Evolutionary conservation across 2,888 invertebrate genomes (phyloP).

Genomic region (Clunio marinus): DNA sequence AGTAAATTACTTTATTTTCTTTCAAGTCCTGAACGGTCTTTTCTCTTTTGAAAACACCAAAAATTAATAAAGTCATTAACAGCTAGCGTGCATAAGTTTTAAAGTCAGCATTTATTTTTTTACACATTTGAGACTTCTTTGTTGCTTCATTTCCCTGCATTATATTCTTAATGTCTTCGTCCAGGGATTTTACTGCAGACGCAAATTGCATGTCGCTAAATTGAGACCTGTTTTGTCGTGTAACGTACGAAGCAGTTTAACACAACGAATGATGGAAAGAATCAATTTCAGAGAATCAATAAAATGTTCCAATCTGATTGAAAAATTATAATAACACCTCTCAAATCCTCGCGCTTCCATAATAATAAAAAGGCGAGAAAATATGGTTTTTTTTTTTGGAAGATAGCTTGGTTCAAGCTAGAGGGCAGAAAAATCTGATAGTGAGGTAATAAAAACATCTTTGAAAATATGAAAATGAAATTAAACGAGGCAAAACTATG

Average conservation of each 20-base stretch:
- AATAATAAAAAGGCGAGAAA: constrained; percentile 31
- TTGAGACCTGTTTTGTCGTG: not conserved
- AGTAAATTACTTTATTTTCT: constrained; percentile 19
- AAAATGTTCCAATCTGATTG: constrained; percentile 1
- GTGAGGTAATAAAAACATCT: not conserved
- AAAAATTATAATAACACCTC: constrained; percentile 24
- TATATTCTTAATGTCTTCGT: not conserved
- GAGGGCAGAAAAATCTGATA: not conserved
- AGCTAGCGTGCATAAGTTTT: not conserved
- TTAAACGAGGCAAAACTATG: too few species aligned
- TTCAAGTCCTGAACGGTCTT: not conserved
- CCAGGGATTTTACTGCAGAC: too few species aligned
- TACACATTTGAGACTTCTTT: not conserved
- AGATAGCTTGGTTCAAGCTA: constrained; percentile 5
- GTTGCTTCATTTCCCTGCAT: not conserved
- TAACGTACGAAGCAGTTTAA: not conserved
- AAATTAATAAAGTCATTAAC: constrained; percentile 26
- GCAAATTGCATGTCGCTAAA: too few species aligned
- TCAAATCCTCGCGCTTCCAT: constrained; percentile 15
- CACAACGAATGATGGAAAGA: not conserved
- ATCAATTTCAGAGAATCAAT: constrained; percentile 23
- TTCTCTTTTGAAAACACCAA: not conserved
- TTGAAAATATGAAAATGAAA: not conserved
- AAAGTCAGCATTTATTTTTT: not conserved
- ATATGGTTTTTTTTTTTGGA: constrained; percentile 1